Evolutionary conservation across 2,113 vertebrate species (phyloP), one percentile per base, ranked within the genome.

Genomic region (Vanacampus margaritifer): DNA sequence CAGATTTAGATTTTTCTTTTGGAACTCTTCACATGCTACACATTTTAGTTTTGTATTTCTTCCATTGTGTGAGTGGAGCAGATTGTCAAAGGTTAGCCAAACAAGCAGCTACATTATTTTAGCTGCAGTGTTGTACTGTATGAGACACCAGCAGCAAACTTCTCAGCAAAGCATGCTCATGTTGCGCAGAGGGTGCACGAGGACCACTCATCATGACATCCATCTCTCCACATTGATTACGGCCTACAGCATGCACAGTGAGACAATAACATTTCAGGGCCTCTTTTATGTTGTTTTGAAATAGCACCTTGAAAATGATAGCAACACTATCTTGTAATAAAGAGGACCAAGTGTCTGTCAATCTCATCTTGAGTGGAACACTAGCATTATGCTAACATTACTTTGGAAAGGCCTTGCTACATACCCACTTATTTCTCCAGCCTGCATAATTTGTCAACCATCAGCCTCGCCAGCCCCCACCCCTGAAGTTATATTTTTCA

Each of bases 251-350:
- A 43, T 17, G n/a, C n/a, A 16, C 36, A 43, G n/a, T 23, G 35
- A 60, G 17, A 62, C 39, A 43, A 43, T 24, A 62, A 62, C 39
- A 62, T 62, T 23, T 37, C 59, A 62, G 23, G 26, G 60, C 39
- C 54, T 21, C 54, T 57, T 57, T 57, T 32, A 6, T 53, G 3
- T 53, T 56, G 12, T 17, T 13, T 12, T 24, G 3, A 53, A 53
- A 12, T 53, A 53, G n/a, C 50, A 53, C 8, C 50, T 56, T 28
- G 12, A 56, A 56, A 28, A 56, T 56, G 53, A 16, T 28, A 24
- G 51, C n/a, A 53, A 9, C 5, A 6, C 45, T 46, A 21, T 19
- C 45, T 6, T 46, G 17, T 46, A 46, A 46, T 46, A 19, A 46
- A 46, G 45, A 5, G 5, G 9, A 19, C 8, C 9, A 10, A 50